Percentiles rank a stretch among this genome's conserved stretches.
Evolutionary conservation across 2,888 invertebrate species (phyloP).

Genomic region (Danaus chrysippus): DNA sequence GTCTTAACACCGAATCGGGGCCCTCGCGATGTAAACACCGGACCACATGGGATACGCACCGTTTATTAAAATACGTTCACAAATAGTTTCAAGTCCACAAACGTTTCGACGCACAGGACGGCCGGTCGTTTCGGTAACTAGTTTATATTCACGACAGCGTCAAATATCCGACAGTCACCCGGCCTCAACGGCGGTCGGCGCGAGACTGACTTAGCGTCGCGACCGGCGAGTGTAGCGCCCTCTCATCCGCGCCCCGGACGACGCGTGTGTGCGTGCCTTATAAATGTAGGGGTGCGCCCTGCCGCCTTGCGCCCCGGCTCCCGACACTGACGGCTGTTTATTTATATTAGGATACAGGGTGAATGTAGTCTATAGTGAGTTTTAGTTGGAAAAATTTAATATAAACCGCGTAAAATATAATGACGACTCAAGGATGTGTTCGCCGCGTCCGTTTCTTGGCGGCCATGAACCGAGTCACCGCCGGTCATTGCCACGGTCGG

Average conservation of each 20-base stretch:
- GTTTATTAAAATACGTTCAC: slow-evolving; percentile 57
- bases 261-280: slow-evolving; percentile 53
- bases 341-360: slow-evolving; percentile 68
- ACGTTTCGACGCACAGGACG: slow-evolving; percentile 61
- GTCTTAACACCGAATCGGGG: slow-evolving; percentile 55
- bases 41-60: slow-evolving; percentile 56
- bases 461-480: slow-evolving; percentile 69
- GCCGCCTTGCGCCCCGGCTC: slow-evolving; percentile 53
- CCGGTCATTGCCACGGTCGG: slow-evolving; percentile 73
- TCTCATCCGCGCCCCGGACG: slow-evolving; percentile 52
- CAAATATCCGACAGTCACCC: slow-evolving; percentile 60
- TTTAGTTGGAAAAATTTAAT: slow-evolving; percentile 33
- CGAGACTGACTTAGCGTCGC: slow-evolving; percentile 76
- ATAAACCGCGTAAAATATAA: slow-evolving; percentile 29
- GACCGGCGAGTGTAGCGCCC: slow-evolving; percentile 67
- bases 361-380: slow-evolving; percentile 44
- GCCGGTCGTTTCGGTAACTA: slow-evolving; percentile 69
- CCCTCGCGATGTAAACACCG: slow-evolving; percentile 35
- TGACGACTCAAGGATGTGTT: slow-evolving; percentile 29
- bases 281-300: slow-evolving; percentile 52
- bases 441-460: slow-evolving; percentile 54
- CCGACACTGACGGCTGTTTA: slow-evolving; percentile 51
- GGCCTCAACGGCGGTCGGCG: slow-evolving; percentile 63
- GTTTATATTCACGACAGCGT: slow-evolving; percentile 72
- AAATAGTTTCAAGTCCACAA: slow-evolving; percentile 66